These are phyloP conservation scores for Tanytarsus gracilentus DNA, from an alignment of 2,888 invertebrate genomes.

Conservation along the genomic window DNA sequence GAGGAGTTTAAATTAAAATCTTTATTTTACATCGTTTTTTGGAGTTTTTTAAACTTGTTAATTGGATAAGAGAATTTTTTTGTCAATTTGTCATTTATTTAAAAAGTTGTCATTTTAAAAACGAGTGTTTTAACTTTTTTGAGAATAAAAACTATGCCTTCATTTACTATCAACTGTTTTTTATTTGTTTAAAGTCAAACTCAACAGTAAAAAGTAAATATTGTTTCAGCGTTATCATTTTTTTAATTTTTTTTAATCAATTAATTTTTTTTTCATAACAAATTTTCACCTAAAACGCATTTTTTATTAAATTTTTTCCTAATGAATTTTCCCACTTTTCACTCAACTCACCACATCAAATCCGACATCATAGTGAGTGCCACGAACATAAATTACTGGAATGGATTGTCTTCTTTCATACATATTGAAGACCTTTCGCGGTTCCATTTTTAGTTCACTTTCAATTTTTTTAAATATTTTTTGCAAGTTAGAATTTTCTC, in stretches of 20 bases:
- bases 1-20: too few species aligned
- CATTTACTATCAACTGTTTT: background rate
- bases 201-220: background rate
- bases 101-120: too few species aligned
- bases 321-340: constrained; percentile 23
- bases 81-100: too few species aligned
- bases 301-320: background rate
- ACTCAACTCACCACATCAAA: constrained; percentile 66
- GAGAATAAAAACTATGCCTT: too few species aligned
- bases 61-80: too few species aligned
- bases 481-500: background rate
- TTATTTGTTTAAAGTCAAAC: background rate
- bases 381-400: constrained; percentile 66
- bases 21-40: too few species aligned
- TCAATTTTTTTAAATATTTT: background rate
- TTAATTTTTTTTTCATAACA: background rate
- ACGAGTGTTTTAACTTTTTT: too few species aligned
- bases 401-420: constrained; percentile 53
- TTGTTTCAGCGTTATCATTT: background rate
- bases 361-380: constrained; percentile 79
- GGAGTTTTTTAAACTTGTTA: too few species aligned
- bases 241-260: background rate
- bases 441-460: constrained; percentile 29
- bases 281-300: constrained; percentile 22
- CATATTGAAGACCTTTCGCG: constrained; percentile 32